These are phyloP conservation scores for Euglossa dilemma DNA, from an alignment of 1,140 invertebrate genomes.

Conservation along the genomic window DNA sequence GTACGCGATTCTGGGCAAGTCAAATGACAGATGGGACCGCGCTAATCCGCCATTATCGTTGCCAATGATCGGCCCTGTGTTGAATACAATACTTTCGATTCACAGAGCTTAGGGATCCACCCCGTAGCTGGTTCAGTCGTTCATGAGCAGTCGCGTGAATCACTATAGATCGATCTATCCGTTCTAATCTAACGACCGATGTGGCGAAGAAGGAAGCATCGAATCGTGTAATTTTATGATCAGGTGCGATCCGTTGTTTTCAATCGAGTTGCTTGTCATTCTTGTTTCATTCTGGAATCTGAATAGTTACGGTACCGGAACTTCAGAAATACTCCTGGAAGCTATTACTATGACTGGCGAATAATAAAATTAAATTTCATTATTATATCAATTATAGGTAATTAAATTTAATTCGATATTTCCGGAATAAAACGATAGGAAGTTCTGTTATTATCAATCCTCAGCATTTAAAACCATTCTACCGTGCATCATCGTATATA, in stretches of 20 bases:
- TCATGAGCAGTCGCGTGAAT: constrained; percentile 53
- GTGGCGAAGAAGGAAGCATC: constrained; percentile 6
- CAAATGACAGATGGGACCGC: constrained; percentile 74
- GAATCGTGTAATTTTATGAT: constrained; percentile 18
- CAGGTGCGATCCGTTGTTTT: not conserved
- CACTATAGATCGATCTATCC: constrained; percentile 48
- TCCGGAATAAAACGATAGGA: too few species aligned
- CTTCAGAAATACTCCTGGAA: too few species aligned
- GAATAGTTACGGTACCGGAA: too few species aligned
- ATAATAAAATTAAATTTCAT: too few species aligned
- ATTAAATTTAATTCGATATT: not conserved
- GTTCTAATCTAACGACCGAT: constrained; percentile 5
- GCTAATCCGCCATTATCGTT: constrained; percentile 77
- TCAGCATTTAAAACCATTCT: too few species aligned
- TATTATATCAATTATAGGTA: too few species aligned
- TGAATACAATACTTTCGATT: constrained; percentile 70
- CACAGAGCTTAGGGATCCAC: constrained; percentile 64
- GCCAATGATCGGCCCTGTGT: constrained; percentile 71
- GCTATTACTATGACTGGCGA: too few species aligned
- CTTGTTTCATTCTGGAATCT: not conserved
- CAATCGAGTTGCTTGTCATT: not conserved
- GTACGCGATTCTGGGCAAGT: constrained; percentile 51
- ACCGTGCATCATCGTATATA: not conserved
- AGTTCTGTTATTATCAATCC: too few species aligned
- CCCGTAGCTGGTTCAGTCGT: constrained; percentile 46